Percentiles rank a stretch among this genome's conserved stretches.
phyloP scores from a whole-genome alignment of 2,888 invertebrate species.

The Lypha dubia region DNA sequence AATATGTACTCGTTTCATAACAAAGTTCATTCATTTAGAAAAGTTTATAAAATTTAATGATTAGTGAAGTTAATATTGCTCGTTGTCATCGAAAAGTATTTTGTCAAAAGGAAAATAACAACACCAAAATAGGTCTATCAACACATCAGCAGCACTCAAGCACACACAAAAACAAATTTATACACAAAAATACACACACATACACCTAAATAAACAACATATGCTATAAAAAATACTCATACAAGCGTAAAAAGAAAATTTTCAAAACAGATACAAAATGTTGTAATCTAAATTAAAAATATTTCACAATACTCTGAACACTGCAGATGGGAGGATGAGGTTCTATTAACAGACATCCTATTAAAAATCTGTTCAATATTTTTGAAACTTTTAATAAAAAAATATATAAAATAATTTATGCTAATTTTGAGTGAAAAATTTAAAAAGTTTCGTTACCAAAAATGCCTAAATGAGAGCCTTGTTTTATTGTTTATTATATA shows the following conservation, averaged over 20 bases:
- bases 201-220: neutral
- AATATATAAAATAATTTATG: no score
- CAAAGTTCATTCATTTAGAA: constrained; percentile 62
- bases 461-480: no score
- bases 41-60: constrained; percentile 65
- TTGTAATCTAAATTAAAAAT: neutral
- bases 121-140: constrained; percentile 32
- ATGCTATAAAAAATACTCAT: neutral
- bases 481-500: no score
- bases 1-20: neutral
- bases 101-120: neutral
- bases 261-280: neutral
- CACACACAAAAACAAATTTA: neutral
- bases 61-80: constrained; percentile 47
- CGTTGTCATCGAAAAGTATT: constrained; percentile 53
- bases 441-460: no score
- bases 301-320: neutral
- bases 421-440: no score
- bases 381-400: no score
- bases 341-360: no score
- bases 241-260: neutral
- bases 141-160: neutral
- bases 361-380: no score
- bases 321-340: neutral
- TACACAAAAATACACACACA: neutral